Conservation (phyloP, 2,113 vertebrate genomes). For the Onychorhynchus coronatus region DNA sequence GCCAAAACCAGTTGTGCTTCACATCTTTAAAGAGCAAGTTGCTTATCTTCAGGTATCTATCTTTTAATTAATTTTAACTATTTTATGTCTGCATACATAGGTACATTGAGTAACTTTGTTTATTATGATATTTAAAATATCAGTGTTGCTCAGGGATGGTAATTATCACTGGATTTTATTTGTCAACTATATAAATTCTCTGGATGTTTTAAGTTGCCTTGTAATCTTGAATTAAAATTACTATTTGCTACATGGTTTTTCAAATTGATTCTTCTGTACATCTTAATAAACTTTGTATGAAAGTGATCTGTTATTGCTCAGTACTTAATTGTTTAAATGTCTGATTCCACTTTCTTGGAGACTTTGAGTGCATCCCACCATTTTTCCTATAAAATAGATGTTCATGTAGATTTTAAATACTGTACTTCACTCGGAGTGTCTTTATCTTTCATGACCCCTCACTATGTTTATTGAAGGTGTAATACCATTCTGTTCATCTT, state of each 20-base stretch:
- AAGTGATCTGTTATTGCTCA: not conserved
- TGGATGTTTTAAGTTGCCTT: slow-evolving; percentile 10
- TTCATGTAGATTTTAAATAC: not conserved
- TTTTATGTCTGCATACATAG: not conserved
- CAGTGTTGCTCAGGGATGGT: slow-evolving; percentile 47
- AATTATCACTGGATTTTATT: slow-evolving; percentile 1
- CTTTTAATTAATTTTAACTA: not conserved
- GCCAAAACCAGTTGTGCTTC: not conserved
- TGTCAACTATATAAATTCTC: not conserved
- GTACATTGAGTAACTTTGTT: not conserved
- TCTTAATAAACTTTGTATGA: slow-evolving; percentile 53
- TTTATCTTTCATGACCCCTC: not conserved
- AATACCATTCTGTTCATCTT: not conserved
- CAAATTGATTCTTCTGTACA: not conserved
- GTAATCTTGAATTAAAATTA: not conserved
- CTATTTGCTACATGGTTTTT: not conserved
- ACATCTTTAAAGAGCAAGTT: not conserved
- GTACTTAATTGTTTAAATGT: not conserved
- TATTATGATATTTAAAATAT: not conserved
- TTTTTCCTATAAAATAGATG: not conserved
- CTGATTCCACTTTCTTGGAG: not conserved
- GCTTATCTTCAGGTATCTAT: not conserved
- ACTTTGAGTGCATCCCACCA: not conserved
- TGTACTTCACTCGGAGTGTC: accelerated
- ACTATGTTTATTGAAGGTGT: not conserved